Evolutionary conservation across 2,888 invertebrate genomes (phyloP), one percentile per base, ranked within the genome.

Genomic region (Therioaphis trifolii): DNA sequence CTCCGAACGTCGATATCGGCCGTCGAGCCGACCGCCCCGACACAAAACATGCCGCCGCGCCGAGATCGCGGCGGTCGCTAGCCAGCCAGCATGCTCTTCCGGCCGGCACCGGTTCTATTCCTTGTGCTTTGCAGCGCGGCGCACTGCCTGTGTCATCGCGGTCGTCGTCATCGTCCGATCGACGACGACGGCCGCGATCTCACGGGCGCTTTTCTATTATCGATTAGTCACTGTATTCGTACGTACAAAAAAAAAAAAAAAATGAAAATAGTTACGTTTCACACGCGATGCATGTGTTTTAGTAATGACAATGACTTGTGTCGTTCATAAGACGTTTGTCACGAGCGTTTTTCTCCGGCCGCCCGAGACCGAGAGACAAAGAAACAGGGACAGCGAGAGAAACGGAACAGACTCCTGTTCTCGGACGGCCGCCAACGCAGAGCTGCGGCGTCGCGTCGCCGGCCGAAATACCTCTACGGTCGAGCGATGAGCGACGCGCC

Each of bases 301-400:
- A 18, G 5, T 29, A 12, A 14, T 7, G 5, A 52, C 21, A 35
- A n/a, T 72, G 14, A 35, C 29, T 52, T 35, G n/a, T 55, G 21
- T 55, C 7, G 14, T 74, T 74, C 3, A 35, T 5, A 35, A 35
- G 7, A 35, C 35, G 35, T 35, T 21, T 21, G 40, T 55, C 55
- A 24, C 55, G 55, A 63, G 43, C 46, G 61, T 43, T 49, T 66
- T 77, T 29, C 58, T 63, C 21, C 72, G 27, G 77, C 35, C 72
- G 27, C n/a, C 29, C 35, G 35, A 46, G 4, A 35, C 35, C n/a
- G n/a, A 35, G 7, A 7, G 3, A 35, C 35, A 7, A 7, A 35
- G 35, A 35, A 35, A n/a, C n/a, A n/a, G n/a, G n/a, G n/a, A n/a
- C n/a, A n/a, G n/a, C n/a, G n/a, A n/a, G n/a, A n/a, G n/a, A n/a